These are phyloP conservation scores for Euproctis similis DNA, from an alignment of 2,888 invertebrate species.

Conservation along the genomic window DNA sequence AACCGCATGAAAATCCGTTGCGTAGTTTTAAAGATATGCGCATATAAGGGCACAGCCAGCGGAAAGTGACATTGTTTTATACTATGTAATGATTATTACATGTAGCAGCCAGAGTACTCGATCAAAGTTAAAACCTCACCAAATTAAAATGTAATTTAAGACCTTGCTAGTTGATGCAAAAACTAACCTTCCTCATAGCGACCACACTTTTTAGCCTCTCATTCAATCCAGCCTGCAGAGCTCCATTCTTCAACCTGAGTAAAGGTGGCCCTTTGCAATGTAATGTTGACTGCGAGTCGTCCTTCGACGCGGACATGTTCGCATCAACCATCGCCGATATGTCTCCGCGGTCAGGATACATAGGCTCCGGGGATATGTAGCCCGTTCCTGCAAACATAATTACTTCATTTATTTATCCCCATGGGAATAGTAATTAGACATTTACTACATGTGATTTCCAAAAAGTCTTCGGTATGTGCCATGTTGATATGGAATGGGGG, in stretches of 20 bases:
- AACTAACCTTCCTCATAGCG: slow-evolving; percentile 59
- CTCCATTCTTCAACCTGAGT: slow-evolving; percentile 79
- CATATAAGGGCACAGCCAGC: too few relatives aligned
- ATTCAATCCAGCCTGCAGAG: slow-evolving; percentile 78
- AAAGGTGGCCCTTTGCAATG: slow-evolving; percentile 58
- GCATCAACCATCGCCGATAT: slow-evolving; percentile 54
- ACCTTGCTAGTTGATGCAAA: too few relatives aligned
- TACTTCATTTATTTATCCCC: background rate
- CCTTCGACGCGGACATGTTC: slow-evolving; percentile 43
- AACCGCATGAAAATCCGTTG: too few relatives aligned
- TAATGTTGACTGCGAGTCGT: slow-evolving; percentile 25
- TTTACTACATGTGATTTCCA: too few relatives aligned
- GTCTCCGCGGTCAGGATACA: slow-evolving; percentile 73
- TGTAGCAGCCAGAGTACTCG: too few relatives aligned
- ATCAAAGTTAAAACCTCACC: too few relatives aligned
- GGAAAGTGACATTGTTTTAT: too few relatives aligned
- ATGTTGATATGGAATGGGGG: too few relatives aligned
- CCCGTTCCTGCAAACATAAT: slow-evolving; percentile 44
- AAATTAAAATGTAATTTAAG: too few relatives aligned
- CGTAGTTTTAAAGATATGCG: too few relatives aligned
- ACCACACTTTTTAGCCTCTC: slow-evolving; percentile 74
- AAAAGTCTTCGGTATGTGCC: too few relatives aligned
- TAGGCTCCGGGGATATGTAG: slow-evolving; percentile 81
- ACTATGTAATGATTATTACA: too few relatives aligned
- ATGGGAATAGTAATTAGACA: background rate